Base-by-base conservation (phyloP, 2,797 vertebrate genomes). In the Syncerus caffer region DNA sequence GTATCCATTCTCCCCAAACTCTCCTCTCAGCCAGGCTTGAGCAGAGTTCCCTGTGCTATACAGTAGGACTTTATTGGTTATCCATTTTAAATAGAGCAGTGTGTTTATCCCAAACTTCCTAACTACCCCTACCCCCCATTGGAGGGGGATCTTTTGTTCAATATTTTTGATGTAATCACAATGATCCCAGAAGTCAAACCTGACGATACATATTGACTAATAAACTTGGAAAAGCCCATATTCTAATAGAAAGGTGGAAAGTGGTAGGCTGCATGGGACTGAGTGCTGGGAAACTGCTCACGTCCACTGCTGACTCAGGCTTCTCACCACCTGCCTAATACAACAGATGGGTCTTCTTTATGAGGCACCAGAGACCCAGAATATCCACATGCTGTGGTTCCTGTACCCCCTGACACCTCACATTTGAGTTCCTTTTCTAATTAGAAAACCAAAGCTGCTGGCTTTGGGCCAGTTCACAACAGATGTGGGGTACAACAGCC, bases 361-460 rank as follows among this genome's bases (percentile, higher is more conserved):
- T 14, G 88, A 95, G 62, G 87, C 90, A 85, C 21, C 55, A 34
- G 78, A 93, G 76, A 64, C 67, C 51, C 87, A 89, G 83, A 80
- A 90, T 21, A 14, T 74, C 58, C 86, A 92, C 84, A 95, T 97
- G 93, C 93, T 98, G 90, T 96, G 96, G 94, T 83, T 93, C 93
- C 45, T 76, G 4, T 27, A 85, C 86, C 83, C 53, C 42, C 34
- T 64, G 92, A 94, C 45, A 95, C 60, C 85, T 57, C 74, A 94
- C 71, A 42, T 90, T 87, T 95, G 55, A 97, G 92, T 90, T 98
- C 92, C 97, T 98, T 97, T 96, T 94, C 86, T 96, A 90, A 87
- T 96, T 91, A 74, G 60, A 97, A 89, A 98, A 97, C 67, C 87
- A 97, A 95, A 88, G 55, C 67, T 88, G 6, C 50, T 97, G 97